These are phyloP conservation scores for Tipula confusa DNA, from an alignment of 2,888 invertebrate species.

Conservation along the genomic window DNA sequence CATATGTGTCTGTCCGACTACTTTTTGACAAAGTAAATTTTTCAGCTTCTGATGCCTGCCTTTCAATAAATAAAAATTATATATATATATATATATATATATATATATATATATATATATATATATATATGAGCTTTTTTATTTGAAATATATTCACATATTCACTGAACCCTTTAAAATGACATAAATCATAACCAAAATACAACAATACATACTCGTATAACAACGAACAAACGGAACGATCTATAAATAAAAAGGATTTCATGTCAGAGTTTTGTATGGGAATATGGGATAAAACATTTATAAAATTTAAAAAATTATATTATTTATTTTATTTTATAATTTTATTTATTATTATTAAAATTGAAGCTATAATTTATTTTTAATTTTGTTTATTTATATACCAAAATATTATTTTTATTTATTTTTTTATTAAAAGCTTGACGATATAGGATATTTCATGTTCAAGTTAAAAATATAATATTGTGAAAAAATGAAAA, in stretches of 20 bases:
- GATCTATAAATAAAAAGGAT: neutral
- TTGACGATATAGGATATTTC: neutral
- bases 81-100: too few species aligned
- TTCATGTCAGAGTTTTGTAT: neutral
- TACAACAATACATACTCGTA: neutral
- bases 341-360: conserved; percentile 15
- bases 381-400: neutral
- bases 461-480: neutral
- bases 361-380: neutral
- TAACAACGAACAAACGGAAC: neutral
- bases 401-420: neutral
- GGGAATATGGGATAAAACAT: neutral
- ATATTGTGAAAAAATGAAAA: neutral
- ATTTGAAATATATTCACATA: neutral
- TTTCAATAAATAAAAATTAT: neutral
- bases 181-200: neutral
- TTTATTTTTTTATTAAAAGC: neutral
- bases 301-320: neutral
- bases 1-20: neutral
- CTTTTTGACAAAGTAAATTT: neutral
- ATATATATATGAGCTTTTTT: neutral
- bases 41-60: neutral
- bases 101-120: neutral
- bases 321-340: neutral
- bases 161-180: neutral